Base-by-base conservation (phyloP, 2,888 invertebrate genomes). In the Herminia tarsipennalis region DNA sequence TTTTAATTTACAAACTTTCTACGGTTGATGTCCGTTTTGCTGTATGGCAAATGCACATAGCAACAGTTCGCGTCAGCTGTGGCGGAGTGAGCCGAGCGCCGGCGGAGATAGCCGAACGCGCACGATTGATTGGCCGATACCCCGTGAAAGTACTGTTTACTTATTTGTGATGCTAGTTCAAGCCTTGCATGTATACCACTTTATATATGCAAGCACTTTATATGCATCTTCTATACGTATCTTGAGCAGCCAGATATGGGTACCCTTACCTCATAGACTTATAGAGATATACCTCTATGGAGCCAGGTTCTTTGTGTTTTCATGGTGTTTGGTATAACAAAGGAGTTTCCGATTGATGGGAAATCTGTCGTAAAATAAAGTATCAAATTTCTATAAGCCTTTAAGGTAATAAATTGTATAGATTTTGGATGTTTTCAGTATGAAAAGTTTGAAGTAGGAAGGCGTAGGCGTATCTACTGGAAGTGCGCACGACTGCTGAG, bases 51-150 rank as follows among this genome's bases (percentile, higher is more conserved):
- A 59, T 77, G 87, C 88, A 86, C 88, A 82, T 90, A 88, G 89
- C 90, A 90, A 90, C 89, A 90, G 86, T 70, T 81, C 77, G 68
- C 76, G 79, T 87, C 89, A 88, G 88, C 88, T 88, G 83, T 73
- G 81, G 66, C 76, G 78, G 64, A 55, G 52, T 43, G 45, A 49
- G 52, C 76, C 78, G 82, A 78, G 59, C 63, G 52, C 13, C 4
- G 59, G 30, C 74, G 78, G 71, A 66, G 56, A 55, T 59, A 36
- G 36, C 70, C 73, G 80, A 78, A 70, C 72, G 56, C 56, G 69
- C 64, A 58, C 78, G 77, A 81, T 81, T 83, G 81, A 83, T 82
- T 80, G 70, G 59, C 59, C 66, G 73, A 70, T 74, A 71, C 70
- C 56, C 61, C 62, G 69, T 68, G 71, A 69, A 73, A 73, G 70